Evolutionary conservation across 1,140 invertebrate genomes (phyloP).

Genomic region (Calosoma granatense): DNA sequence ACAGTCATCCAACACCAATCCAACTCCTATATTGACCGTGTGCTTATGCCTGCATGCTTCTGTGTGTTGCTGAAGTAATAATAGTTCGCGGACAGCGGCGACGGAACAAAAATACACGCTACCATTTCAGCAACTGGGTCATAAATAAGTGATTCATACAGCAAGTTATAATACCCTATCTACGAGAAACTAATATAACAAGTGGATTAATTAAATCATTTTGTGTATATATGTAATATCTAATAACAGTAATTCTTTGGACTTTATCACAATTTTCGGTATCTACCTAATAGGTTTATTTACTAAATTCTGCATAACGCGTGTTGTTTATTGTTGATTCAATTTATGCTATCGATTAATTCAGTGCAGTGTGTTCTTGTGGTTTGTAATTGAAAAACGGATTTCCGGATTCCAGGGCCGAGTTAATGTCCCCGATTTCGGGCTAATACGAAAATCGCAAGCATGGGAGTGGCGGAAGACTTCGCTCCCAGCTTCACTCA

Average conservation of each 20-base stretch:
- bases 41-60: no score
- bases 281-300: not conserved
- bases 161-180: no score
- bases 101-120: conserved; percentile 12
- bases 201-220: not conserved
- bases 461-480: conserved; percentile 79
- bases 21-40: no score
- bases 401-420: conserved; percentile 25
- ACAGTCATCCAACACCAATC: no score
- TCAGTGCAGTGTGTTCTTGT: no score
- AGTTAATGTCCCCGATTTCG: conserved; percentile 29
- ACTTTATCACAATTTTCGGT: not conserved
- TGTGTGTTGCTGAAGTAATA: conserved; percentile 10
- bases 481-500: conserved; percentile 95
- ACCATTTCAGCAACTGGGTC: conserved; percentile 11
- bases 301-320: no score
- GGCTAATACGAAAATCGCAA: conserved; percentile 25
- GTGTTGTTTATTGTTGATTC: no score
- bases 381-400: no score
- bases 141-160: conserved; percentile 13
- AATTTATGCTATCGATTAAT: no score
- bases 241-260: no score
- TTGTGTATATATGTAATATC: not conserved
- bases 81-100: conserved; percentile 11
- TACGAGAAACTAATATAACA: not conserved